phyloP scores from a whole-genome alignment of 1,140 invertebrate genomes.

The Drosophila ercepeae region DNA sequence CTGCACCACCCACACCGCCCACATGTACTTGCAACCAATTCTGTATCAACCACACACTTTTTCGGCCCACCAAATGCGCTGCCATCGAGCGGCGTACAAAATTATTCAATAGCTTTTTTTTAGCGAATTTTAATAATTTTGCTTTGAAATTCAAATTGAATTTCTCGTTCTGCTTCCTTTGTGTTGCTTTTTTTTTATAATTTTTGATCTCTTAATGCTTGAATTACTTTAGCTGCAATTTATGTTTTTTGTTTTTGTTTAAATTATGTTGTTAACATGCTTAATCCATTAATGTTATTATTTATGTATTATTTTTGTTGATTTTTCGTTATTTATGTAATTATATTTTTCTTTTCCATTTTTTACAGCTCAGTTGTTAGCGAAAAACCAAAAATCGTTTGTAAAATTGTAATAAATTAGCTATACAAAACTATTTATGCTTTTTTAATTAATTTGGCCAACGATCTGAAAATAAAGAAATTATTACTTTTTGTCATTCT shows the following conservation, averaged over 20 bases:
- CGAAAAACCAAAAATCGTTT: conserved; percentile 54
- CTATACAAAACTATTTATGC: conserved; percentile 39
- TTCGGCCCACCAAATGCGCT: conserved; percentile 60
- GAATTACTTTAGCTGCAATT: conserved; percentile 72
- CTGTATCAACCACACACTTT: conserved; percentile 43
- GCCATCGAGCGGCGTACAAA: conserved; percentile 56
- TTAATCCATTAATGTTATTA: conserved; percentile 61
- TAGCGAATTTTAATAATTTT: conserved; percentile 30
- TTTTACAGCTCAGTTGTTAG: conserved; percentile 80
- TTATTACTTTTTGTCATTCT: conserved; percentile 30
- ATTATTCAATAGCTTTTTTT: conserved; percentile 73
- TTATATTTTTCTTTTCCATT: conserved; percentile 49
- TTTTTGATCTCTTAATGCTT: conserved; percentile 77
- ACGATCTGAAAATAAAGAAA: conserved; percentile 27
- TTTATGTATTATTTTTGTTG: conserved; percentile 53
- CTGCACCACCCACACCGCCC: conserved; percentile 10
- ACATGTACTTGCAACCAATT: neutral
- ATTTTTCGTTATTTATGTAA: conserved; percentile 48
- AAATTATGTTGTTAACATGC: conserved; percentile 70
- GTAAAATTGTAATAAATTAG: conserved; percentile 82
- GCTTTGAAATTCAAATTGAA: conserved; percentile 63
- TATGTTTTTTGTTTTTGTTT: conserved; percentile 55
- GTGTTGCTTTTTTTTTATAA: conserved; percentile 43
- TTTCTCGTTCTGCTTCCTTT: conserved; percentile 38
- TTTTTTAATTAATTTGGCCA: conserved; percentile 58